phyloP scores from a whole-genome alignment of 2,113 vertebrate genomes.

The Antechinus flavipes region DNA sequence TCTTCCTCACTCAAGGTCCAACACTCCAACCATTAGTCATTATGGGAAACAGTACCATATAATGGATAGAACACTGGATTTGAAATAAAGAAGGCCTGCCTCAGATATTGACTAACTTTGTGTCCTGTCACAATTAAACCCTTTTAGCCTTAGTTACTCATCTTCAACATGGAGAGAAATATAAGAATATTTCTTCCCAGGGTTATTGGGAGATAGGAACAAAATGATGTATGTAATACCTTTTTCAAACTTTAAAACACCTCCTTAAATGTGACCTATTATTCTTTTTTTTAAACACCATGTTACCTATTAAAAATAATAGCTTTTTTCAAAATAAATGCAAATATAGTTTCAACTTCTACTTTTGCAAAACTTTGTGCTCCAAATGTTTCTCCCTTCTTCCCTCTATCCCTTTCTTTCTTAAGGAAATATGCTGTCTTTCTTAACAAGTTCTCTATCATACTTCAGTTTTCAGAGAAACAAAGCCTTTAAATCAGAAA shows the following conservation, averaged over 20 bases:
- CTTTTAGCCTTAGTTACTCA: neutral
- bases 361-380: too few relatives aligned
- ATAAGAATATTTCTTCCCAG: neutral
- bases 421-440: neutral
- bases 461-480: rapidly evolving
- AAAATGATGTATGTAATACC: neutral
- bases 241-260: neutral
- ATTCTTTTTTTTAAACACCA: neutral
- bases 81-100: neutral
- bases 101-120: neutral
- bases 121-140: neutral
- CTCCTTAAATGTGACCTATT: neutral
- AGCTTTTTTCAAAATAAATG: too few relatives aligned
- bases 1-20: neutral
- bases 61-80: neutral
- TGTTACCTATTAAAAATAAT: too few relatives aligned
- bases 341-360: too few relatives aligned
- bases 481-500: neutral
- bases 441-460: rapidly evolving
- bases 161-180: neutral
- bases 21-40: neutral
- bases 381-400: too few relatives aligned
- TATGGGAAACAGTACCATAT: neutral
- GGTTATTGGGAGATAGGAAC: neutral
- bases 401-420: too few relatives aligned